Percentiles rank a stretch among this genome's conserved stretches.
Evolutionary conservation across 2,888 invertebrate genomes (phyloP).

Genomic region (Pyrgus malvae): DNA sequence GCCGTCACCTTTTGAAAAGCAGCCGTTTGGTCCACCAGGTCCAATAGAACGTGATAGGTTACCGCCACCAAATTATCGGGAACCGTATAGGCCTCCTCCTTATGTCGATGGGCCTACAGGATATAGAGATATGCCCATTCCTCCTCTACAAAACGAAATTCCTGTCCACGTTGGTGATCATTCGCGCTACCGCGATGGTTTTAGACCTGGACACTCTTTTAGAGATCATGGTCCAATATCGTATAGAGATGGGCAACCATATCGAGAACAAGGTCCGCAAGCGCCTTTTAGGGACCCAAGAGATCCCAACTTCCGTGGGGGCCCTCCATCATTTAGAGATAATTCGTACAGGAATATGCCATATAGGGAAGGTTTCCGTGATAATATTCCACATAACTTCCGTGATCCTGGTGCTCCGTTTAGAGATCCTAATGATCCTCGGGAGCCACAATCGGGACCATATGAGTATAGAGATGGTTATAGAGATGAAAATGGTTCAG

Average conservation of each 20-base stretch:
- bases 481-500: constrained; percentile 58
- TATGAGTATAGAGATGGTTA: constrained; percentile 64
- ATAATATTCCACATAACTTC: constrained; percentile 60
- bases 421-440: constrained; percentile 64
- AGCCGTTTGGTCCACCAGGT: constrained; percentile 61
- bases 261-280: constrained; percentile 55
- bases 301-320: constrained; percentile 61
- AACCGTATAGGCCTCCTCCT: constrained; percentile 60
- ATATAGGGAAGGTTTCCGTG: constrained; percentile 67
- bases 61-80: constrained; percentile 62
- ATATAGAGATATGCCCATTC: constrained; percentile 57
- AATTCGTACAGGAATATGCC: constrained; percentile 59
- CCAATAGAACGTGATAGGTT: constrained; percentile 64
- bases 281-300: constrained; percentile 60
- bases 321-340: constrained; percentile 62
- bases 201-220: constrained; percentile 58
- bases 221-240: constrained; percentile 63
- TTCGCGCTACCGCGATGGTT: constrained; percentile 66
- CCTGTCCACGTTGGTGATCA: constrained; percentile 69
- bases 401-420: constrained; percentile 61
- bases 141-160: constrained; percentile 58
- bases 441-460: constrained; percentile 52
- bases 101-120: constrained; percentile 58
- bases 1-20: constrained; percentile 78
- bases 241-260: constrained; percentile 52